These are phyloP conservation scores for Solen grandis DNA, from an alignment of 1,140 invertebrate genomes.

Conservation along the genomic window DNA sequence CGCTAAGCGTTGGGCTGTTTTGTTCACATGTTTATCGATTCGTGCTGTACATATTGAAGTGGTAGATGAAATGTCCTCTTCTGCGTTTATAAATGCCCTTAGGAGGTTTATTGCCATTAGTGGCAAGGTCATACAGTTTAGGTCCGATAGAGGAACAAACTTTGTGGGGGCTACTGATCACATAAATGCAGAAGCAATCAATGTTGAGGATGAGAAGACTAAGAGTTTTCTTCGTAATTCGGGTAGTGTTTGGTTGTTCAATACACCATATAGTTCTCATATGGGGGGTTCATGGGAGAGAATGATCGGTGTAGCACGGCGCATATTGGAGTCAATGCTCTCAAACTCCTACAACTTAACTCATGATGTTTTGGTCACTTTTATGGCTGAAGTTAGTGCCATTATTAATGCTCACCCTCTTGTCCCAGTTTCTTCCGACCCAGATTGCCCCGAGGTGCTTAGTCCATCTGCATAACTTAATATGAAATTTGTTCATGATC, in stretches of 20 bases:
- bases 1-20: constrained; percentile 56
- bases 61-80: too few relatives aligned
- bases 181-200: too few relatives aligned
- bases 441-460: constrained; percentile 53
- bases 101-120: constrained; percentile 38
- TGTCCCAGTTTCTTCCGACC: constrained; percentile 58
- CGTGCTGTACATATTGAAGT: too few relatives aligned
- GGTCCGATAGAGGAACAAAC: constrained; percentile 60
- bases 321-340: constrained; percentile 65
- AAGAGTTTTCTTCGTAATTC: constrained; percentile 38
- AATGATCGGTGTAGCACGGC: constrained; percentile 61
- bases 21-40: constrained; percentile 58
- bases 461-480: constrained; percentile 58
- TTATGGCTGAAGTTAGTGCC: constrained; percentile 61
- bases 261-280: constrained; percentile 60
- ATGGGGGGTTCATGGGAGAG: constrained; percentile 67
- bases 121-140: constrained; percentile 22
- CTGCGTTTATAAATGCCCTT: constrained; percentile 64
- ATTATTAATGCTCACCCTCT: constrained; percentile 62
- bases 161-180: constrained; percentile 52
- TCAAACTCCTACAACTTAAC: constrained; percentile 55
- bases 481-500: constrained; percentile 38
- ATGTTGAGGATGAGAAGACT: constrained; percentile 43
- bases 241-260: too few relatives aligned
- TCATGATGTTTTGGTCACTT: constrained; percentile 62